These are phyloP conservation scores for Tinea trinotella DNA, from an alignment of 2,888 invertebrate genomes.

Conservation along the genomic window DNA sequence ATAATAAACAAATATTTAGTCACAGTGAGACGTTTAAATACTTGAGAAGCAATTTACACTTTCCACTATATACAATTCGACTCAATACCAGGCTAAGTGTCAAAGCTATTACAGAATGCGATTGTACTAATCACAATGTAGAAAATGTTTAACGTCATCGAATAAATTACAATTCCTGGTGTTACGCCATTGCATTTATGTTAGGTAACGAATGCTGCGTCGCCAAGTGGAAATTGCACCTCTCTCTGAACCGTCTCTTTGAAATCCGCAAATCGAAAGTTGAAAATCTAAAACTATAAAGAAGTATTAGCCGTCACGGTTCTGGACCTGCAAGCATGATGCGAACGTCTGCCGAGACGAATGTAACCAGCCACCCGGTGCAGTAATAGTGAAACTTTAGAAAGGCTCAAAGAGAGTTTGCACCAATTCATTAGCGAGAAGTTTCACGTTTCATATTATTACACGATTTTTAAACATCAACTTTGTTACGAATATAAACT, in stretches of 20 bases:
- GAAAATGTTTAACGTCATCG: slow-evolving; percentile 2
- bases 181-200: slow-evolving; percentile 7
- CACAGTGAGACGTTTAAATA: background rate
- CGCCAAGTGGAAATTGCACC: slow-evolving; percentile 18
- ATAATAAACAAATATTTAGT: too few relatives aligned
- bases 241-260: slow-evolving; percentile 8
- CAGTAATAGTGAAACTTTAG: slow-evolving; percentile 28
- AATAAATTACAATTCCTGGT: slow-evolving; percentile 8
- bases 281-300: slow-evolving; percentile 18
- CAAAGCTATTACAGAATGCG: slow-evolving; percentile 4
- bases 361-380: slow-evolving; percentile 26
- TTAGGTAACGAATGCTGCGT: slow-evolving; percentile 16
- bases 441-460: too few relatives aligned
- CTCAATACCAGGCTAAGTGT: background rate
- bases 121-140: slow-evolving; percentile 3
- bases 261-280: slow-evolving; percentile 19
- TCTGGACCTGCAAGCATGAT: slow-evolving; percentile 13
- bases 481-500: too few relatives aligned
- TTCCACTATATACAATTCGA: background rate
- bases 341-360: slow-evolving; percentile 24
- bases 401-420: slow-evolving; percentile 25
- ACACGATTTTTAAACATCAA: background rate
- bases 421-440: slow-evolving; percentile 28
- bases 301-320: slow-evolving; percentile 17
- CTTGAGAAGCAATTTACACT: background rate